Base-by-base conservation (phyloP, 2,888 invertebrate genomes). In the Aphelenchoides bicaudatus region DNA sequence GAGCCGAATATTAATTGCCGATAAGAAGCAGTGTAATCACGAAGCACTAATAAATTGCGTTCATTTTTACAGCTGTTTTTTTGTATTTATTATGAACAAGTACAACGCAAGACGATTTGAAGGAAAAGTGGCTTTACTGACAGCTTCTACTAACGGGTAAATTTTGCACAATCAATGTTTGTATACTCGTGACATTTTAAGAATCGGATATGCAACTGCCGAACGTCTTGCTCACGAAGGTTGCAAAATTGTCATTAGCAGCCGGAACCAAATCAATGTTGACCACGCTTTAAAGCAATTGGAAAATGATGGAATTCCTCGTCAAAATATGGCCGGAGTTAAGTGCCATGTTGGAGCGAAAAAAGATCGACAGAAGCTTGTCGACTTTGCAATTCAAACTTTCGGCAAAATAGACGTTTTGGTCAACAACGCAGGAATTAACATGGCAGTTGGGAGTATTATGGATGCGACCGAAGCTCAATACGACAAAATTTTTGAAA, bases 401-500 rank as follows among this genome's bases (percentile, higher is more conserved):
- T 74, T 66, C 39, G 72, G 72, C n/a, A 66, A 65, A 37, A 71
- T 74, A 48, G 92, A 96, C 80, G 91, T 94, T 21, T 34, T 58
- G n/a, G 60, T 58, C 19, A 58, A 58, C 37, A 38, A 30, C 13
- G 58, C 58, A 21, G 93, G 89, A 19, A 88, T 87, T 0, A 94
- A 91, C 82, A 93, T 94, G 19, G 81, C 84, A 16, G 87, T 88
- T 64, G 88, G 89, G 29, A 85, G 86, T 43, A 86, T 91, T 57
- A 81, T 93, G 49, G 88, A 91, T 50, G 67, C 71, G 56, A 84
- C 87, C 16, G 91, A 91, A 81, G 82, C 83, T 48, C 84, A 86
- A 0, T 94, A 91, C 91, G 91, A 93, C 80, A 93, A 82, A 68
- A 89, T 92, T 77, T 93, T 94, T 82, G 92, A 94, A 62, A 85